These are phyloP conservation scores for Austrolebias charrua DNA, from an alignment of 2,797 vertebrate species.

Conservation along the genomic window DNA sequence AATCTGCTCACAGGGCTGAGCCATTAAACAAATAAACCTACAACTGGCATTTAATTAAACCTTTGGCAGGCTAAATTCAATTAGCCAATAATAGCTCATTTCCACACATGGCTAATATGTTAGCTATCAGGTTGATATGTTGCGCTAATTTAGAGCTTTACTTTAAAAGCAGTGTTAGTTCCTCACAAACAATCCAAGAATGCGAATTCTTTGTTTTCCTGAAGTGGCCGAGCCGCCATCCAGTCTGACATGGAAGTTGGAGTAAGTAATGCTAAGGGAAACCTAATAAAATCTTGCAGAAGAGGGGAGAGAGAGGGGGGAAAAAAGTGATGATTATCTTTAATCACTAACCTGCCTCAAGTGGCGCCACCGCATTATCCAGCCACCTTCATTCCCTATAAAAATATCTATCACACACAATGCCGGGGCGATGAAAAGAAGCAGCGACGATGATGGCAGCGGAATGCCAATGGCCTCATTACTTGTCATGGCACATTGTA, in stretches of 20 bases:
- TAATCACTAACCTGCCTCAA: conserved; percentile 95
- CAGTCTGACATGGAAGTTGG: conserved; percentile 51
- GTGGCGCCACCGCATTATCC: conserved; percentile 86
- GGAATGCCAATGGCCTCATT: conserved; percentile 99
- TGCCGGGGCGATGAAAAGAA: conserved; percentile 87
- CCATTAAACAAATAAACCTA: conserved; percentile 61
- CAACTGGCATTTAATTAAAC: conserved; percentile 74
- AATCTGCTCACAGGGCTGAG: conserved; percentile 60
- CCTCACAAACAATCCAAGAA: conserved; percentile 48
- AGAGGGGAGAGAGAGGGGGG: conserved; percentile 7
- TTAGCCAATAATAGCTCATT: conserved; percentile 73
- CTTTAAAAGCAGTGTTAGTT: conserved; percentile 33
- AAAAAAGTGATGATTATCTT: conserved; percentile 93
- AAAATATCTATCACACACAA: conserved; percentile 95
- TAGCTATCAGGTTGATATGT: conserved; percentile 55
- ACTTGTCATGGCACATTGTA: conserved; percentile 99
- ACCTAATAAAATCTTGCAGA: conserved; percentile 87
- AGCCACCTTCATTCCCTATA: conserved; percentile 93
- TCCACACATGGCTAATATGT: conserved; percentile 54
- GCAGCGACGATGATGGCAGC: conserved; percentile 86
- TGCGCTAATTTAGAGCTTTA: conserved; percentile 57
- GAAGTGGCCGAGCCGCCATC: conserved; percentile 16
- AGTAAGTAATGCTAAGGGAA: conserved; percentile 89
- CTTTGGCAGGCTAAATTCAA: conserved; percentile 72
- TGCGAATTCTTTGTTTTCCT: conserved; percentile 58